phyloP scores from a whole-genome alignment of 1,140 invertebrate genomes.

The Lysiphlebus fabarum region DNA sequence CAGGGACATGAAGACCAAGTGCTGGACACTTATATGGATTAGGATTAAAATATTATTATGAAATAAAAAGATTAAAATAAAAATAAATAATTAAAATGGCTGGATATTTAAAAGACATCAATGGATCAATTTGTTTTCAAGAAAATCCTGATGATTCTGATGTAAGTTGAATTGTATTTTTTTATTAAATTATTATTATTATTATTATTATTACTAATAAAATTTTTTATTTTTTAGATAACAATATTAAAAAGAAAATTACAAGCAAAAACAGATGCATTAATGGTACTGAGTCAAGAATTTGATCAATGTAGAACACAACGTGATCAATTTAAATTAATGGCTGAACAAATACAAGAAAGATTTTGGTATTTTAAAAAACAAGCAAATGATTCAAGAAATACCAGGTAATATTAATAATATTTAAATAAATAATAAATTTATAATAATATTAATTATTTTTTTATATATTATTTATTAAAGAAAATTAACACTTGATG shows the following conservation, averaged over 20 bases:
- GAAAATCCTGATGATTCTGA: too few relatives aligned
- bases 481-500: constrained; percentile 28
- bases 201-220: too few relatives aligned
- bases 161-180: too few relatives aligned
- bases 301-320: constrained; percentile 75
- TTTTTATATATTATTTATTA: background rate
- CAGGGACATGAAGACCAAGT: too few relatives aligned
- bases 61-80: too few relatives aligned
- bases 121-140: too few relatives aligned
- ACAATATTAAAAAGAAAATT: constrained; percentile 63
- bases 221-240: constrained; percentile 23
- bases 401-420: constrained; percentile 28
- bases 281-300: constrained; percentile 73
- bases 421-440: background rate
- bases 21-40: too few relatives aligned
- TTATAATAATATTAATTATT: background rate
- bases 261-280: constrained; percentile 76
- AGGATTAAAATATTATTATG: too few relatives aligned
- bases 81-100: too few relatives aligned
- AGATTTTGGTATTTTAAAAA: constrained; percentile 59
- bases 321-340: constrained; percentile 75
- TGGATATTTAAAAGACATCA: too few relatives aligned
- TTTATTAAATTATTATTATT: too few relatives aligned
- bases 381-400: constrained; percentile 37
- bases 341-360: constrained; percentile 75